Evolutionary conservation across 2,797 vertebrate species (phyloP).

Genomic region (Helostoma temminkii): DNA sequence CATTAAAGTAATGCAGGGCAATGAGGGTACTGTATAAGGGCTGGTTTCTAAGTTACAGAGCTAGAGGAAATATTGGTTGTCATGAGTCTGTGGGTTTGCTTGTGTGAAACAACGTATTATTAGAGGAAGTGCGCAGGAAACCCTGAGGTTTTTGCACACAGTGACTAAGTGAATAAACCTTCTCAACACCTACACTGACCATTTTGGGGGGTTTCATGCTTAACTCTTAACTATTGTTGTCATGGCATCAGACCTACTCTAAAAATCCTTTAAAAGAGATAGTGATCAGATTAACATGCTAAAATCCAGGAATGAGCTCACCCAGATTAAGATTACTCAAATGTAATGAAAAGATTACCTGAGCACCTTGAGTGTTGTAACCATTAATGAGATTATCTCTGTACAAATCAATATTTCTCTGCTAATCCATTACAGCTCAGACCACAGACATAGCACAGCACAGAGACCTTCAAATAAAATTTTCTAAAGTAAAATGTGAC

Average conservation of each 20-base stretch:
- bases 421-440: conserved; percentile 44
- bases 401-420: conserved; percentile 49
- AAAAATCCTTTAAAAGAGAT: too few species aligned
- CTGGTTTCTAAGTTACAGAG: background rate
- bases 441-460: conserved; percentile 21
- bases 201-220: background rate
- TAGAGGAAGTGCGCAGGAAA: conserved; percentile 14
- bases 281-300: conserved; percentile 43
- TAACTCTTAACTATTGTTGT: background rate
- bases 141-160: conserved; percentile 5
- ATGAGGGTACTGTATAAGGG: background rate
- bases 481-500: too few species aligned
- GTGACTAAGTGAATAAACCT: background rate
- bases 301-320: conserved; percentile 38
- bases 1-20: background rate
- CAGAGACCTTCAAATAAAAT: too few species aligned
- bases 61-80: background rate
- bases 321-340: conserved; percentile 51
- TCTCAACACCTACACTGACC: background rate
- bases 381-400: conserved; percentile 68
- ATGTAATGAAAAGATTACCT: conserved; percentile 63
- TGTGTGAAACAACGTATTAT: background rate
- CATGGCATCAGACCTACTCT: too few species aligned
- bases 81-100: conserved; percentile 4
- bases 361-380: conserved; percentile 54